phyloP scores from a whole-genome alignment of 1,140 invertebrate species.

The Zaprionus capensis region DNA sequence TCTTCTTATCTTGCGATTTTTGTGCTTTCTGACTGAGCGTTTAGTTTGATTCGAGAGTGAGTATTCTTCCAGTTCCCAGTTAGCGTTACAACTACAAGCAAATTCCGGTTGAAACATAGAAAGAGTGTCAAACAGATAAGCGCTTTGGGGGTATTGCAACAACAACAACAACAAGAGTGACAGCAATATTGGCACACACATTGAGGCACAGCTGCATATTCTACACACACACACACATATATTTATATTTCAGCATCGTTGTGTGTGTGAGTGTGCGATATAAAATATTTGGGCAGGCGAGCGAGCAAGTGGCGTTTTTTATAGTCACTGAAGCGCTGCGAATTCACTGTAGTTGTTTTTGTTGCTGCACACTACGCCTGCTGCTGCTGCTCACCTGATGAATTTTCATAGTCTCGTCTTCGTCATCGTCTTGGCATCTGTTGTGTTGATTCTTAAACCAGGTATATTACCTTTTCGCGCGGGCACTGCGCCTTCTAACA shows the following conservation, averaged over 20 bases:
- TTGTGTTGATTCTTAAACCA: constrained; percentile 22
- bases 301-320: constrained; percentile 43
- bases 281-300: constrained; percentile 48
- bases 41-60: constrained; percentile 37
- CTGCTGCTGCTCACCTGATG: constrained; percentile 67
- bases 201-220: constrained; percentile 39
- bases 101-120: constrained; percentile 51
- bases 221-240: background rate
- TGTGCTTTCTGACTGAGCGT: constrained; percentile 53
- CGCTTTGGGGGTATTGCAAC: constrained; percentile 18
- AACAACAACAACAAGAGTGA: constrained; percentile 23
- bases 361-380: constrained; percentile 34
- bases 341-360: constrained; percentile 32
- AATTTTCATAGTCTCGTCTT: constrained; percentile 50
- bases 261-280: constrained; percentile 6
- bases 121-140: constrained; percentile 46
- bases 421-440: constrained; percentile 42
- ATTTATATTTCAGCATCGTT: background rate
- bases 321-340: constrained; percentile 49
- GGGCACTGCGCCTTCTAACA: constrained; percentile 9
- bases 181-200: constrained; percentile 46
- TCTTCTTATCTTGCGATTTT: constrained; percentile 53
- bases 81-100: constrained; percentile 20
- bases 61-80: constrained; percentile 50
- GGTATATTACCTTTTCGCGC: constrained; percentile 17